These are phyloP conservation scores for Clupea harengus DNA, from an alignment of 2,113 vertebrate genomes.

Conservation along the genomic window DNA sequence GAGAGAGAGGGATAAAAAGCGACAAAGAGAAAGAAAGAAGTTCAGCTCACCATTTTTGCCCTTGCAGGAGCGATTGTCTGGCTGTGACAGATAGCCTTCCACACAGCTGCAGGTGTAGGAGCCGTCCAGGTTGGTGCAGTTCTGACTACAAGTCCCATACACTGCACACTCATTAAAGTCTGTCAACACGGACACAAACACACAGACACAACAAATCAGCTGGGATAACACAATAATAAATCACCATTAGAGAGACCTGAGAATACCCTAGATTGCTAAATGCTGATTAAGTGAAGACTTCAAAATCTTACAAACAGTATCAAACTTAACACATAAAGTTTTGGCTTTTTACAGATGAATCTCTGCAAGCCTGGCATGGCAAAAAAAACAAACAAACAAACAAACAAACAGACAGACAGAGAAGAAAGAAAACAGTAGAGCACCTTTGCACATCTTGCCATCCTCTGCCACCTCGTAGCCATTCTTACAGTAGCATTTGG, in stretches of 20 bases:
- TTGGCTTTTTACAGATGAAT: not conserved
- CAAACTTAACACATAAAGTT: not conserved
- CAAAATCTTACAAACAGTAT: not conserved
- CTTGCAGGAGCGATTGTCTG: constrained; percentile 95
- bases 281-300: not conserved
- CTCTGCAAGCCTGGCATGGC: not conserved
- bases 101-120: constrained; percentile 91
- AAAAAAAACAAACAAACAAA: no score
- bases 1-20: no score
- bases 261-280: not conserved
- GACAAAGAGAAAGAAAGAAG: not conserved
- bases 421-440: constrained; percentile 31
- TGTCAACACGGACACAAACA: constrained; percentile 50
- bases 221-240: not conserved
- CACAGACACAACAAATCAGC: not conserved
- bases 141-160: constrained; percentile 95
- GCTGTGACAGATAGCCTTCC: constrained; percentile 91
- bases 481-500: constrained; percentile 84
- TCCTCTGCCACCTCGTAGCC: constrained; percentile 87
- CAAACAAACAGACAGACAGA: not conserved
- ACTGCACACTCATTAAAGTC: constrained; percentile 92
- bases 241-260: not conserved
- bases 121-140: constrained; percentile 84
- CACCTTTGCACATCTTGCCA: constrained; percentile 86
- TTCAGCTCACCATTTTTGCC: constrained; percentile 87